Conservation (phyloP, 2,888 invertebrate species). For the Apodemia zela region DNA sequence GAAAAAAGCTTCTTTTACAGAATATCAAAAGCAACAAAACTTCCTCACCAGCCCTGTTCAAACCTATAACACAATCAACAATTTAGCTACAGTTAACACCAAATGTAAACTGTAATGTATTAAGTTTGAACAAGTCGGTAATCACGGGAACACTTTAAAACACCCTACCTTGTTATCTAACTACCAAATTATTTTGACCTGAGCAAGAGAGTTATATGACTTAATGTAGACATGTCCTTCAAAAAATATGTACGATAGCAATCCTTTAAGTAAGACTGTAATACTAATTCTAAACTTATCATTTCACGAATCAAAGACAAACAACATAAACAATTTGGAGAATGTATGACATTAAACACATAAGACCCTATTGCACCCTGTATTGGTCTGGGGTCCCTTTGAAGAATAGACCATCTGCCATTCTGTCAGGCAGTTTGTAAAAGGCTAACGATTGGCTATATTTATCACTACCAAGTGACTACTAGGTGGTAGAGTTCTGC, state of each 20-base stretch:
- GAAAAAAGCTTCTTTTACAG: neutral
- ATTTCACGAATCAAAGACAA: too few species aligned
- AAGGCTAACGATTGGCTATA: too few species aligned
- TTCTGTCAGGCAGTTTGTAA: too few species aligned
- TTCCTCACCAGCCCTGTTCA: neutral
- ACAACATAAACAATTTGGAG: too few species aligned
- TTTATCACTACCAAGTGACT: too few species aligned
- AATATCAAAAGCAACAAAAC: neutral
- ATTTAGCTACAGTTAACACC: neutral
- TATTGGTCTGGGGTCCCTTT: too few species aligned
- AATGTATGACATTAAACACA: too few species aligned
- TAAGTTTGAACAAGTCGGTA: constrained; percentile 74
- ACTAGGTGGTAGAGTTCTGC: too few species aligned
- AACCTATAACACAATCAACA: constrained; percentile 2
- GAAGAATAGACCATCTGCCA: too few species aligned
- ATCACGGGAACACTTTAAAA: constrained; percentile 74
- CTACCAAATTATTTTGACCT: neutral
- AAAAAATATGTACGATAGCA: neutral
- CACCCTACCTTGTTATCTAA: constrained; percentile 52
- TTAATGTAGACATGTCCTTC: neutral
- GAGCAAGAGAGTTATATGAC: neutral
- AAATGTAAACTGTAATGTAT: constrained; percentile 42
- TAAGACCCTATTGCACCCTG: too few species aligned
- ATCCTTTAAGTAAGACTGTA: too few species aligned
- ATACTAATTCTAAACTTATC: too few species aligned